Conservation (phyloP, 2,113 vertebrate genomes). For the Entelurus aequoreus region DNA sequence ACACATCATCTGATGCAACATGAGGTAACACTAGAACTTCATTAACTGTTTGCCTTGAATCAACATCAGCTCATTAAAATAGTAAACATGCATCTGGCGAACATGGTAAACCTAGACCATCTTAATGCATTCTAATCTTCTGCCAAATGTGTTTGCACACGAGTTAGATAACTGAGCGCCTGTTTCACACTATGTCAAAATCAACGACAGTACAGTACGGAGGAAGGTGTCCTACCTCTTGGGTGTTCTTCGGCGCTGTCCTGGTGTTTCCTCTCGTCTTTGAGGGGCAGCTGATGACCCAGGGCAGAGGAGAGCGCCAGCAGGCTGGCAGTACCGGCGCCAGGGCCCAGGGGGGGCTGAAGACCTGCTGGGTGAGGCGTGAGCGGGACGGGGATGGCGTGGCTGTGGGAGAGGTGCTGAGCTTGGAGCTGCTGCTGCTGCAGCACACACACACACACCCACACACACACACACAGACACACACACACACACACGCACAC, state of each 20-base stretch:
- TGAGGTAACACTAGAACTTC: not conserved
- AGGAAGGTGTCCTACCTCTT: constrained; percentile 40
- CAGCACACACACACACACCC: constrained; percentile 1
- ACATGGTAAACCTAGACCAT: not conserved
- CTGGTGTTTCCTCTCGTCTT: constrained; percentile 93
- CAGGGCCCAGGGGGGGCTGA: constrained; percentile 78
- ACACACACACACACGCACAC: not conserved
- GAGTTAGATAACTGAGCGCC: not conserved
- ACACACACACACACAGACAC: not conserved
- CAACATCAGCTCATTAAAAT: not conserved
- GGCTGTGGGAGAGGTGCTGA: constrained; percentile 92
- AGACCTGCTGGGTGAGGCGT: constrained; percentile 88
- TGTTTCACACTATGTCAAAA: not conserved
- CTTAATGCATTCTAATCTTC: too few species aligned
- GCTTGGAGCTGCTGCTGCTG: constrained; percentile 98
- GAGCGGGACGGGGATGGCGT: constrained; percentile 87
- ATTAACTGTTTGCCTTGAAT: not conserved
- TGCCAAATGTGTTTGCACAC: not conserved
- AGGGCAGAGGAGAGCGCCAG: constrained; percentile 82
- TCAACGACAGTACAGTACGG: not conserved
- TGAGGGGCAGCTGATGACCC: constrained; percentile 87
- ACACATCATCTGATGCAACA: not conserved
- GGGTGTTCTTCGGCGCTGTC: constrained; percentile 66
- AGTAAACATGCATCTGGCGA: not conserved
- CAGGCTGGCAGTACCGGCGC: constrained; percentile 82